phyloP scores from a whole-genome alignment of 2,797 vertebrate genomes.

The Mionectes olivaceus region DNA sequence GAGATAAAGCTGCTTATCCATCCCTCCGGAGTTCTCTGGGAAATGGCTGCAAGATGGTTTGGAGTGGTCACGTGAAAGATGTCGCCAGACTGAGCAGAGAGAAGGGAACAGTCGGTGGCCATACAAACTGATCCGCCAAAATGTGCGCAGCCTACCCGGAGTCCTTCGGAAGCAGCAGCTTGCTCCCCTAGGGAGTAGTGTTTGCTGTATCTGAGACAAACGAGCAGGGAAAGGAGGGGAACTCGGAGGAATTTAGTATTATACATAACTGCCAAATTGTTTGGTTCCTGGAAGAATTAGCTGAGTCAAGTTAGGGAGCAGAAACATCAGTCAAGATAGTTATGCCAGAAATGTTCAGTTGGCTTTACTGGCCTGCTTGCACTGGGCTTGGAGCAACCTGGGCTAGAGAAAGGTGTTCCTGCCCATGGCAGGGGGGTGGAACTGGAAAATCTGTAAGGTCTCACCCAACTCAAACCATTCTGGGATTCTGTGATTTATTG shows the following conservation, averaged over 20 bases:
- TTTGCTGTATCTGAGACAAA: neutral
- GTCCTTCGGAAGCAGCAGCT: neutral
- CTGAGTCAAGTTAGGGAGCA: neutral
- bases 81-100: neutral
- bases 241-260: neutral
- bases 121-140: accelerated
- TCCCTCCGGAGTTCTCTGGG: neutral
- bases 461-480: neutral
- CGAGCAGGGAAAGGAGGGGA: neutral
- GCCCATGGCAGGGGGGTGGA: neutral
- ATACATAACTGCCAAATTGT: neutral
- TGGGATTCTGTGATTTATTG: neutral
- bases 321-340: neutral
- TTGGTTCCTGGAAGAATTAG: neutral
- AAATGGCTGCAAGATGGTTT: neutral
- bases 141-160: neutral
- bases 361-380: neutral
- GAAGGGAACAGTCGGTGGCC: accelerated
- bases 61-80: neutral
- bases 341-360: neutral
- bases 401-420: neutral
- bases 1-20: conserved; percentile 29
- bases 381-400: neutral
- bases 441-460: neutral
- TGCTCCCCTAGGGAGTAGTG: accelerated